Conservation (phyloP, 2,113 vertebrate genomes). For the Rostratula benghalensis region DNA sequence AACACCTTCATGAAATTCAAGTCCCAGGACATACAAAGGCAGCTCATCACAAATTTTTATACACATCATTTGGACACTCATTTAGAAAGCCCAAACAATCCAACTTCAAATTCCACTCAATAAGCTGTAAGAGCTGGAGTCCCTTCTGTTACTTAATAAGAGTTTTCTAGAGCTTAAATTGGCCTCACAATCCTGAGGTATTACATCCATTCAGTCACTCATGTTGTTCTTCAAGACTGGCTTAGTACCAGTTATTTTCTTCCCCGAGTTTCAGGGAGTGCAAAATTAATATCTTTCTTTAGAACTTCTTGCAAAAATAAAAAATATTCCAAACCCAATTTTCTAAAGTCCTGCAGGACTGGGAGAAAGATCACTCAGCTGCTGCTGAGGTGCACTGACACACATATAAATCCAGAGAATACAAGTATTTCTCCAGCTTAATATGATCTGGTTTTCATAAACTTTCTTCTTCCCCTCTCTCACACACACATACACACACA, state of each 20-base stretch:
- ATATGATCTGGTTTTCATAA: background rate
- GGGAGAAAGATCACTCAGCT: background rate
- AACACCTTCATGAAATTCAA: slow-evolving; percentile 32
- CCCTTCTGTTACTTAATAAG: background rate
- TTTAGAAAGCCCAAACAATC: background rate
- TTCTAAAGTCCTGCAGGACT: background rate
- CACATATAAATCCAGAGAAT: background rate
- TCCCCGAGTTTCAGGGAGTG: background rate
- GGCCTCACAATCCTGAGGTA: background rate
- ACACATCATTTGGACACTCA: background rate
- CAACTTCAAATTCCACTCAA: background rate
- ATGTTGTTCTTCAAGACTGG: fast-evolving
- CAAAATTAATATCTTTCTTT: background rate
- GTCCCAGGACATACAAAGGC: background rate
- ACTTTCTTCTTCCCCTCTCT: background rate
- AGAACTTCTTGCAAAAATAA: background rate
- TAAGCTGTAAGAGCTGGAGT: background rate
- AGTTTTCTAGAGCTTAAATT: background rate
- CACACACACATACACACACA: background rate
- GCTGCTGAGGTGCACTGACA: background rate
- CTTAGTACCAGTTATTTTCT: background rate
- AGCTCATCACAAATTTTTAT: background rate
- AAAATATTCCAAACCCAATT: background rate
- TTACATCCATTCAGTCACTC: background rate
- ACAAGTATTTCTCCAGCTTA: background rate